Evolutionary conservation across 2,888 invertebrate genomes (phyloP), one percentile per base, ranked within the genome.

Genomic region (Deilephila porcellus): DNA sequence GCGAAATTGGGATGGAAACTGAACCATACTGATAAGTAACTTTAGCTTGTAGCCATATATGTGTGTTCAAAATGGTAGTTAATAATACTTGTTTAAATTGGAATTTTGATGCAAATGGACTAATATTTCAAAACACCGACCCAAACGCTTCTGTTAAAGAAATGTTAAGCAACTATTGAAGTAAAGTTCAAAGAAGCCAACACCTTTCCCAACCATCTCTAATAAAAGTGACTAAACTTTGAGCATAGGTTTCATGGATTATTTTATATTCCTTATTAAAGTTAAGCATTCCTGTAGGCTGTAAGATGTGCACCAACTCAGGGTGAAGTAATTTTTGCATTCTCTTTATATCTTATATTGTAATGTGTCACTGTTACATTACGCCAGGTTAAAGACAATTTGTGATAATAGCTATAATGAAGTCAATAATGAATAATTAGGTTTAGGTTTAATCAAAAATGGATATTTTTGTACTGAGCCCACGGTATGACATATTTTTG

Each of bases 201-300:
- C 4, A 2, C 32, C 32, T 60, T n/a, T 7, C 8, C 7, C 8
- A 25, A 25, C 60, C 17, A 29, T 32, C 17, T 29, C 4, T 67
- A 25, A 63, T 4, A 25, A 25, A 25, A 7, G 52, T 29, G 67
- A 8, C 25, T 52, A 67, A 67, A 45, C 17, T 25, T 45, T 67
- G 52, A 67, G 6, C 17, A 45, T 14, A 5, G 8, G 37, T n/a
- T n/a, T 7, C 34, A 19, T 64, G 34, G 20, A 37, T 7, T 67
- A 67, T 67, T 67, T 67, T 45, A 52, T 67, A 45, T 11, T 45
- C 52, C 20, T 25, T 67, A 52, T 14, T 25, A 25, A 17, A 25
- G 45, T 45, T 20, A n/a, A 20, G 45, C 52, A 67, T 67, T 67
- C 67, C 67, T 52, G 52, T 52, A 67, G 67, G 52, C 45, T 52